Percentiles rank a stretch among this genome's conserved stretches.
These are phyloP conservation scores for Drosophila buzzatii DNA, from an alignment of 2,888 invertebrate species.

Conservation along the genomic window DNA sequence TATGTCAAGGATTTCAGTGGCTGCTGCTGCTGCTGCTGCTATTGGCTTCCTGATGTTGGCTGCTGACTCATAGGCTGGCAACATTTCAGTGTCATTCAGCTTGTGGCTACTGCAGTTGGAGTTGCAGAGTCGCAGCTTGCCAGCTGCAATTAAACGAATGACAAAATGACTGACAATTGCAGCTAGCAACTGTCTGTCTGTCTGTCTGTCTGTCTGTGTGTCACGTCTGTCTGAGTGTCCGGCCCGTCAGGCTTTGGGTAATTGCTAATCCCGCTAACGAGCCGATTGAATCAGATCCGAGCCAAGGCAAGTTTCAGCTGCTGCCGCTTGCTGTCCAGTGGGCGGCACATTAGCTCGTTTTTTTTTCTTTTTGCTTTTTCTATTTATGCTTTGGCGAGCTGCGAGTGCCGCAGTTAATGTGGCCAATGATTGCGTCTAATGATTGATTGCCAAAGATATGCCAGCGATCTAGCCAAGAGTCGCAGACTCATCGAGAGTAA, in stretches of 20 bases:
- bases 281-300: conserved; percentile 52
- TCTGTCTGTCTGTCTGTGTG: conserved; percentile 13
- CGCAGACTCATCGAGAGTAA: conserved; percentile 54
- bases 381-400: conserved; percentile 58
- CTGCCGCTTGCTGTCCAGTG: conserved; percentile 60
- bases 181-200: conserved; percentile 30
- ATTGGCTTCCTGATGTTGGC: conserved; percentile 63
- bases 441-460: conserved; percentile 78
- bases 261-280: conserved; percentile 80
- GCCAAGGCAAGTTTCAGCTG: conserved; percentile 21
- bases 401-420: conserved; percentile 72
- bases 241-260: conserved; percentile 64
- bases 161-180: conserved; percentile 79
- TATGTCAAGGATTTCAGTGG: conserved; percentile 81
- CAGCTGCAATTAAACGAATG: conserved; percentile 77
- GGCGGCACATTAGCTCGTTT: conserved; percentile 71
- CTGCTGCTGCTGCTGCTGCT: conserved; percentile 42
- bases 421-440: conserved; percentile 75
- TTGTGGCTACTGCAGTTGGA: conserved; percentile 46
- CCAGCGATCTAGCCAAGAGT: conserved; percentile 23
- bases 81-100: conserved; percentile 45
- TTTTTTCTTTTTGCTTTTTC: conserved; percentile 39
- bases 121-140: conserved; percentile 27
- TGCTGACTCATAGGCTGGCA: conserved; percentile 55
- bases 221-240: conserved; percentile 19